Conservation (phyloP, 2,797 vertebrate genomes). For the Columba guinea region DNA sequence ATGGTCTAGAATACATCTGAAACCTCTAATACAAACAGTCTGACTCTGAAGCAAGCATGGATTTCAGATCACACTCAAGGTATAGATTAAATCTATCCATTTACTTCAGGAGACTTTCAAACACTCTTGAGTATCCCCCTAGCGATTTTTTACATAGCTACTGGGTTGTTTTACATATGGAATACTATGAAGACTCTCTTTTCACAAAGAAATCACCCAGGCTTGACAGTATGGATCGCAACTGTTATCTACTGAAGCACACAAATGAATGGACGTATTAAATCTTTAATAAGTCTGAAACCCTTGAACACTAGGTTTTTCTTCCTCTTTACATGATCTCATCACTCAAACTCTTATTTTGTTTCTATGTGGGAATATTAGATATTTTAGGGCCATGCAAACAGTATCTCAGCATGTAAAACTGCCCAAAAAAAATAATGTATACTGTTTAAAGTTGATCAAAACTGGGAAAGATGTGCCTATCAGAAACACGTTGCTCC, state of each 20-base stretch:
- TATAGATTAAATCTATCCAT: neutral
- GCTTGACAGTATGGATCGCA: neutral
- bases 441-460: neutral
- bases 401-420: neutral
- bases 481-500: neutral
- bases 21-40: neutral
- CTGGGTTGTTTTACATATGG: neutral
- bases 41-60: neutral
- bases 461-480: neutral
- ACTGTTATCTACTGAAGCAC: neutral
- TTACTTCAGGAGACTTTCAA: neutral
- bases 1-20: neutral
- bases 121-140: neutral
- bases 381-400: neutral
- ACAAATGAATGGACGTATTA: neutral
- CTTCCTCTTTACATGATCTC: neutral
- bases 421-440: neutral
- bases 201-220: neutral
- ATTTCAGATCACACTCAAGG: conserved; percentile 9
- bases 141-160: neutral
- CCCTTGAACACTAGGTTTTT: neutral
- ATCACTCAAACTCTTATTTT: neutral
- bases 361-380: neutral
- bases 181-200: neutral
- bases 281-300: neutral